Evolutionary conservation across 2,888 invertebrate species (phyloP), one percentile per base, ranked within the genome.

Genomic region (Agrochola lychnidis): DNA sequence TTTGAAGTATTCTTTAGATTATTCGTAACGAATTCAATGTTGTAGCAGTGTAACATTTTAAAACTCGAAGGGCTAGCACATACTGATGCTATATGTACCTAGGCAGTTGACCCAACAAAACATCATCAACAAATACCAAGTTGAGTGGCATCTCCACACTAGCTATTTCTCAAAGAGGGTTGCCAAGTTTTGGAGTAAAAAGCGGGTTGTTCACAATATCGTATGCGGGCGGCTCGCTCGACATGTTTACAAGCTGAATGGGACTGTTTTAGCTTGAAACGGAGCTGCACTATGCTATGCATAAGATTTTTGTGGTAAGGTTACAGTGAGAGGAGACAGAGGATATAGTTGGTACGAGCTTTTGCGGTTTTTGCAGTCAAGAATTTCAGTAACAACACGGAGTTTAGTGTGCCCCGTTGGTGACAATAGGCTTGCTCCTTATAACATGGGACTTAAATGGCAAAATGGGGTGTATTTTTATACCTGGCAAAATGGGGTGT

Each of bases 241-340:
- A 69, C 84, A 75, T 92, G 90, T 90, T 91, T 91, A 86, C 90
- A 86, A 75, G 83, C 85, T 92, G 89, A 92, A 92, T 89, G 89
- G 89, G 87, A 88, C 89, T 90, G 90, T 91, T 91, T 91, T 88
- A 90, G 85, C 76, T 79, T 88, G 91, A 88, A 92, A 91, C 87
- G 84, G 78, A 89, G 86, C 86, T 87, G 79, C 88, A 88, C 91
- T 92, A 87, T 84, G 84, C 87, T 92, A 92, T 92, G 91, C 92
- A 92, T 92, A 90, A 89, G 87, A 89, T 90, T 90, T 81, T 91
- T 77, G 81, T 67, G 75, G 59, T 19, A 68, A 22, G 51, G n/a
- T 5, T 42, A 75, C 57, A 70, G 69, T 86, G 67, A 14, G 9
- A 19, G 25, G 48, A 51, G 76, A 2, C 1, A 64, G 84, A 66